Conservation (phyloP, 1,140 invertebrate genomes). For the Saccostrea cuccullata region DNA sequence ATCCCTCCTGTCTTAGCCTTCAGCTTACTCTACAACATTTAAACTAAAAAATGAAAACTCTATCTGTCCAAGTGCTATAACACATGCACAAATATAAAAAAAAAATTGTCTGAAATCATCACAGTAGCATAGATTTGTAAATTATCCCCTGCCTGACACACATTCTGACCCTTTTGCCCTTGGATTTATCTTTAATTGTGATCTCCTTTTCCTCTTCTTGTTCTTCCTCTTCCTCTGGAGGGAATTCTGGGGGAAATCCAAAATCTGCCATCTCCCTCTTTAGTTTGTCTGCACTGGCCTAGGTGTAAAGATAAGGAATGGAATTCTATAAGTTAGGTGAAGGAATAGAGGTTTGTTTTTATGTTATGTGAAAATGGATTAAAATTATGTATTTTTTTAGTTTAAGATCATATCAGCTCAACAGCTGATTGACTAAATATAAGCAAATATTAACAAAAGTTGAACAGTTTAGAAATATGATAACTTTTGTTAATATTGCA, state of each 20-base stretch:
- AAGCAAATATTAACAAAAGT: no score
- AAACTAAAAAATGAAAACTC: not conserved
- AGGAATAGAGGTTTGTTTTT: not conserved
- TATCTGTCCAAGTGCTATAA: not conserved
- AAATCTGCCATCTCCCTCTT: conserved; percentile 94
- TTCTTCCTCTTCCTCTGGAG: conserved; percentile 80
- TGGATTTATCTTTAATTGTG: conserved; percentile 93
- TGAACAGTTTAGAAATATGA: no score
- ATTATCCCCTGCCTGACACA: not conserved
- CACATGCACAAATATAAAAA: not conserved
- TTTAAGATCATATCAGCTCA: no score
- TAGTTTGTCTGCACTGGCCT: conserved; percentile 98
- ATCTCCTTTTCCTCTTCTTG: conserved; percentile 79
- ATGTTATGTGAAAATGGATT: no score
- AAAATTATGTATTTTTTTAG: no score
- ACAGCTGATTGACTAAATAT: no score
- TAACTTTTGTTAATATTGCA: no score
- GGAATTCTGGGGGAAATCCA: conserved; percentile 96
- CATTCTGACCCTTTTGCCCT: conserved; percentile 92
- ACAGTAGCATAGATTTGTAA: no score
- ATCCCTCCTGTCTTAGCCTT: conserved; percentile 91
- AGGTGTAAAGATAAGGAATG: not conserved
- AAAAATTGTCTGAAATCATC: no score
- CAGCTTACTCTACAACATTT: conserved; percentile 90
- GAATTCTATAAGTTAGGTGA: not conserved